A percentile compares a stretch with the other conserved stretches of the same genome.
Conservation (phyloP, 2,888 invertebrate genomes). For the Drosophila flavopinicola region DNA sequence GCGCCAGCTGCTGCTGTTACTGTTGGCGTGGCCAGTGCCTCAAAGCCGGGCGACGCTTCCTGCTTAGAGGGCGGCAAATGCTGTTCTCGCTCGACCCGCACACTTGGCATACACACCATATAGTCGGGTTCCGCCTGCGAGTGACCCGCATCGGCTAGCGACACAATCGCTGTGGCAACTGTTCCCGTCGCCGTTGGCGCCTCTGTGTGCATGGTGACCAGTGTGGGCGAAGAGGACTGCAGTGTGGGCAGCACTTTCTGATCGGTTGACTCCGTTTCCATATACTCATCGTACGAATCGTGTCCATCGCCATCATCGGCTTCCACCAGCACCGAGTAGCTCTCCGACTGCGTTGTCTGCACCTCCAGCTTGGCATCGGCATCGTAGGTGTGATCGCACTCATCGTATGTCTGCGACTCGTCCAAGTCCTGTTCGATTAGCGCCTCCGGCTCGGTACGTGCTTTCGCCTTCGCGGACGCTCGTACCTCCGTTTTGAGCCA, state of each 20-base stretch:
- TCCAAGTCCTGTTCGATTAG: slow-evolving; percentile 51
- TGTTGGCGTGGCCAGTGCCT: slow-evolving; percentile 18
- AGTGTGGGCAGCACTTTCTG: slow-evolving; percentile 47
- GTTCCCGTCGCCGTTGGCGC: slow-evolving; percentile 5
- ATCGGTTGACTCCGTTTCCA: slow-evolving; percentile 38
- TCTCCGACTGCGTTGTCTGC: slow-evolving; percentile 66
- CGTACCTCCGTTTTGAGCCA: slow-evolving; percentile 62
- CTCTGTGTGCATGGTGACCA: slow-evolving; percentile 50
- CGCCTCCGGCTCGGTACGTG: slow-evolving; percentile 21
- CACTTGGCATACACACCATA: slow-evolving; percentile 57
- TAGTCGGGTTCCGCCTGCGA: slow-evolving; percentile 56
- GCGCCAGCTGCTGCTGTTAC: neutral
- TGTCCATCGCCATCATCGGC: slow-evolving; percentile 60
- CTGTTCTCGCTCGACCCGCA: slow-evolving; percentile 39
- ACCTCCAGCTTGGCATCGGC: slow-evolving; percentile 57
- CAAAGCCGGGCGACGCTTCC: slow-evolving; percentile 32
- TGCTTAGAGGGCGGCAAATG: slow-evolving; percentile 34
- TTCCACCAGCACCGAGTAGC: slow-evolving; percentile 68
- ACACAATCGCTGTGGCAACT: slow-evolving; percentile 11
- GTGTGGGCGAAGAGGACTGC: slow-evolving; percentile 26
- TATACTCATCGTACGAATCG: slow-evolving; percentile 55
- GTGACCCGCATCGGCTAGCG: slow-evolving; percentile 35
- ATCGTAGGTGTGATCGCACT: slow-evolving; percentile 63
- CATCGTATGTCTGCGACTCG: slow-evolving; percentile 55
- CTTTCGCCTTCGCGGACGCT: slow-evolving; percentile 35